phyloP scores from a whole-genome alignment of 2,797 vertebrate genomes.

The Hydrolagus colliei region DNA sequence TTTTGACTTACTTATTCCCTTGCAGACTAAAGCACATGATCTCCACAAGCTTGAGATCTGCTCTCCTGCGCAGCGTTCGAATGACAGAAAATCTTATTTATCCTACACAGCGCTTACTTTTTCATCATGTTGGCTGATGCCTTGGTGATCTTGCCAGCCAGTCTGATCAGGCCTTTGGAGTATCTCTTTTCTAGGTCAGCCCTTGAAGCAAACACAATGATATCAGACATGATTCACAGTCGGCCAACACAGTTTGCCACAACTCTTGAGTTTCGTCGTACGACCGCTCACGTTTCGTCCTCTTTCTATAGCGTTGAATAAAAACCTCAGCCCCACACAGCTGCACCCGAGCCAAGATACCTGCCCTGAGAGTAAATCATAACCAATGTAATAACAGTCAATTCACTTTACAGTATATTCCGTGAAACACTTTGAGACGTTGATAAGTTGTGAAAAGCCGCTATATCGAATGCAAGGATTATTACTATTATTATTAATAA shows the following conservation, averaged over 20 bases:
- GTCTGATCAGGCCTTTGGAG: constrained; percentile 74
- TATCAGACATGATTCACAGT: not conserved
- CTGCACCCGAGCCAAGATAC: too few species aligned
- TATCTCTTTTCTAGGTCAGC: constrained; percentile 71
- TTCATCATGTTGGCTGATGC: constrained; percentile 61
- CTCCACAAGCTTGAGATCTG: too few species aligned
- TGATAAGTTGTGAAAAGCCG: too few species aligned
- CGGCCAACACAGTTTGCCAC: not conserved
- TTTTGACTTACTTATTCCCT: too few species aligned
- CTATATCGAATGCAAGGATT: too few species aligned
- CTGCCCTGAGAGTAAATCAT: too few species aligned
- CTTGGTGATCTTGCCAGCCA: constrained; percentile 67
- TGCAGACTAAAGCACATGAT: too few species aligned
- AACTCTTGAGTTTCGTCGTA: not conserved
- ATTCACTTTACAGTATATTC: too few species aligned
- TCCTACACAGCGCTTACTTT: constrained; percentile 61
- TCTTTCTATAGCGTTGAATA: not conserved
- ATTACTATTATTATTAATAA: too few species aligned
- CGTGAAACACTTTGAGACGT: too few species aligned
- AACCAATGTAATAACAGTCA: too few species aligned
- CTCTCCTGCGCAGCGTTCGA: not conserved
- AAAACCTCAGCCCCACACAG: not conserved
- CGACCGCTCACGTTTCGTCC: not conserved
- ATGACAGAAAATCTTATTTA: not conserved
- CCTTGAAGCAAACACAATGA: constrained; percentile 47